A percentile compares a stretch with the other conserved stretches of the same genome.
Evolutionary conservation across 2,113 vertebrate species (phyloP).

Genomic region (Perca fluviatilis): DNA sequence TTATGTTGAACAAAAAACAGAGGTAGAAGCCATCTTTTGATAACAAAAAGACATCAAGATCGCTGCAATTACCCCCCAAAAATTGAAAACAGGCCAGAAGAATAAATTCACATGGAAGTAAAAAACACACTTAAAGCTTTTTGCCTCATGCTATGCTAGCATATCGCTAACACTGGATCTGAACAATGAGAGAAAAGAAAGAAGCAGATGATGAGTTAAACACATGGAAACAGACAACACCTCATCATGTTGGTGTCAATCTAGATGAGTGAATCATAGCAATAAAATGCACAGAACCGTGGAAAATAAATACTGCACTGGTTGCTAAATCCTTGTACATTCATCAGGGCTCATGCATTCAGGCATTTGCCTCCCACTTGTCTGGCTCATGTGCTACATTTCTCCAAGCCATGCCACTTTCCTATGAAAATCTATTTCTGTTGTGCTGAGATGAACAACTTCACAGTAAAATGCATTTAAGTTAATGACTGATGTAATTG

Average conservation of each 20-base stretch:
- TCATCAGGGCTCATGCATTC: conserved; percentile 51
- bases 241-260: conserved; percentile 23
- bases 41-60: conserved; percentile 51
- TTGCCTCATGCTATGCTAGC: conserved; percentile 28
- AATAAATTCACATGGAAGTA: conserved; percentile 26
- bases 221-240: conserved; percentile 48
- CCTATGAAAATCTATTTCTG: conserved; percentile 30
- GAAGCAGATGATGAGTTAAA: conserved; percentile 44
- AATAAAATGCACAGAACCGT: conserved; percentile 54
- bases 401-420: conserved; percentile 28
- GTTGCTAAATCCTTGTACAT: conserved; percentile 58
- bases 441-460: conserved; percentile 66
- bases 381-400: conserved; percentile 60
- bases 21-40: conserved; percentile 63
- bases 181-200: conserved; percentile 16
- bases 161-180: conserved; percentile 31
- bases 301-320: conserved; percentile 51
- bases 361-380: conserved; percentile 37
- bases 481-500: conserved; percentile 38
- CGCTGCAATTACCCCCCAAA: conserved; percentile 24
- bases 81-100: conserved; percentile 29
- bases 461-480: conserved; percentile 64
- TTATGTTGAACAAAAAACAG: conserved; percentile 58
- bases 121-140: conserved; percentile 42
- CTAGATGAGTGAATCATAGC: conserved; percentile 28